A percentile compares a stretch with the other conserved stretches of the same genome.
These are phyloP conservation scores for Zonotrichia albicollis DNA, from an alignment of 2,797 vertebrate species.

Conservation along the genomic window DNA sequence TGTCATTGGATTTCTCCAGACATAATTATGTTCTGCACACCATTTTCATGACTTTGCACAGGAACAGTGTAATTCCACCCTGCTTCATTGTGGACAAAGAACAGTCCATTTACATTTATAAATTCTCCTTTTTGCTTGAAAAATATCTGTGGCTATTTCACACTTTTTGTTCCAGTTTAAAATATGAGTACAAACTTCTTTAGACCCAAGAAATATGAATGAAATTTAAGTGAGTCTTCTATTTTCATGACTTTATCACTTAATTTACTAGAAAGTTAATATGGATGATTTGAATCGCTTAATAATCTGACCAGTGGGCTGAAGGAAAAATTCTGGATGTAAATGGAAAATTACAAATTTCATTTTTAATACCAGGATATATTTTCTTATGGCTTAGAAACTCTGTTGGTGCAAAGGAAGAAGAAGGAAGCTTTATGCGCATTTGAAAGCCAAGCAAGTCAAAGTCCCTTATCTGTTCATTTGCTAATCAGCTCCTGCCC, in stretches of 20 bases:
- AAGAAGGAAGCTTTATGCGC: not conserved
- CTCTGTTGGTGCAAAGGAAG: not conserved
- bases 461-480: not conserved
- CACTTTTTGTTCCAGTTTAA: not conserved
- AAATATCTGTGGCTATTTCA: not conserved
- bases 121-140: not conserved
- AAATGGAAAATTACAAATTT: not conserved
- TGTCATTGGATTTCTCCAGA: not conserved
- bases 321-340: not conserved
- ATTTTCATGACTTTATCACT: not conserved
- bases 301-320: not conserved
- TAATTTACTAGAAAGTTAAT: not conserved
- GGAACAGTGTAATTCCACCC: not conserved
- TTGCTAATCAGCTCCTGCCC: not conserved
- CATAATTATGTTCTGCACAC: not conserved
- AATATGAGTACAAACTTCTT: not conserved
- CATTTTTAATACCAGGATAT: not conserved
- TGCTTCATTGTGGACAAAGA: not conserved
- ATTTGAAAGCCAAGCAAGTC: not conserved
- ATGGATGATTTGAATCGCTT: not conserved
- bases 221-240: not conserved
- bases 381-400: not conserved
- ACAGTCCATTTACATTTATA: not conserved
- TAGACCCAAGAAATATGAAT: not conserved
- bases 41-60: not conserved